These are phyloP conservation scores for Petaurus breviceps DNA, from an alignment of 2,113 vertebrate genomes.

Conservation along the genomic window DNA sequence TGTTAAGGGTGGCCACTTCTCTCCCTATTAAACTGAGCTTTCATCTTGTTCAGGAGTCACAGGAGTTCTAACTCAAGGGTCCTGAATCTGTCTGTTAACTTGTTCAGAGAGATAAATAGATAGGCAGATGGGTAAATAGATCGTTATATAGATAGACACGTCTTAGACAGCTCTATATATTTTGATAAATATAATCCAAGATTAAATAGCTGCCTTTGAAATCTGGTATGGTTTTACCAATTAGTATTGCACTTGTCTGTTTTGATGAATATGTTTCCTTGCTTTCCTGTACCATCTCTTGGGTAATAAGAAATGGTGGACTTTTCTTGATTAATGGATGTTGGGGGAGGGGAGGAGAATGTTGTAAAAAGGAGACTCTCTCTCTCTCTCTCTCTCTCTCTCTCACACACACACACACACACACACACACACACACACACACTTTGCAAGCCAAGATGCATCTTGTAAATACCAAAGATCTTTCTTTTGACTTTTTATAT, in stretches of 20 bases:
- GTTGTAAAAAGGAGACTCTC: neutral
- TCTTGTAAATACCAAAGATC: neutral
- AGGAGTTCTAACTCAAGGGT: neutral
- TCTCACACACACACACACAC: no score
- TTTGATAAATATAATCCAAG: neutral
- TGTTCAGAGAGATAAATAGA: neutral
- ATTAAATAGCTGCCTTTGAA: neutral
- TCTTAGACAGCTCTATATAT: neutral
- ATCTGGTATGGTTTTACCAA: neutral
- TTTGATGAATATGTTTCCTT: neutral
- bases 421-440: no score
- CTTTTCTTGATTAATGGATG: neutral
- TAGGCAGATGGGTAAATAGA: neutral
- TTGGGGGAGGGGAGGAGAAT: neutral
- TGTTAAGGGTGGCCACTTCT: neutral
- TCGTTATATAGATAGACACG: neutral
- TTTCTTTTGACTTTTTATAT: neutral
- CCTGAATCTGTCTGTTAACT: neutral
- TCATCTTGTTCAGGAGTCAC: neutral
- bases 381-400: no score
- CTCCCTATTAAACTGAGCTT: neutral
- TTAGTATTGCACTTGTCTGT: neutral
- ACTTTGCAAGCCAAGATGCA: no score
- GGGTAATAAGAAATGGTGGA: neutral
- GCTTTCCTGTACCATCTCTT: neutral